Evolutionary conservation across 1,140 invertebrate genomes (phyloP).

Genomic region (Aphelenchoides fujianensis): DNA sequence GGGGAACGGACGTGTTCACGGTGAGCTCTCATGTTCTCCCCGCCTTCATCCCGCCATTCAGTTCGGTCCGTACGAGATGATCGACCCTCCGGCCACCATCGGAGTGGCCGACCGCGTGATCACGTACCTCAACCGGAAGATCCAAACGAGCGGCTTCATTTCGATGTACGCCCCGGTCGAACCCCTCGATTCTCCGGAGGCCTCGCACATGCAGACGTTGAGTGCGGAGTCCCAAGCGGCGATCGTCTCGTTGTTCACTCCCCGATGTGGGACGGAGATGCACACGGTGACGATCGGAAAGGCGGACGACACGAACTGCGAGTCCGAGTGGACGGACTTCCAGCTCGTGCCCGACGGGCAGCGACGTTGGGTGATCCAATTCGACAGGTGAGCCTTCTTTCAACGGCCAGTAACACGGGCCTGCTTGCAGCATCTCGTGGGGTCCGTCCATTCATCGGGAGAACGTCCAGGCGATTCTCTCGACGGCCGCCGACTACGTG

Average conservation of each 20-base stretch:
- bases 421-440: neutral
- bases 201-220: constrained; percentile 4
- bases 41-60: neutral
- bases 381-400: constrained; percentile 8
- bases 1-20: neutral
- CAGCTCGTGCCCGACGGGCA: neutral
- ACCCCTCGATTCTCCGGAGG: neutral
- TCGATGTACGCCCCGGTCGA: neutral
- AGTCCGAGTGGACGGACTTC: constrained; percentile 1
- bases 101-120: neutral
- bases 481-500: constrained; percentile 10
- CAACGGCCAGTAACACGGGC: neutral
- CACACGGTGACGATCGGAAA: constrained; percentile 8
- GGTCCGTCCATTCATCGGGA: neutral
- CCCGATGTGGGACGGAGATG: neutral
- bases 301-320: constrained; percentile 7
- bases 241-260: constrained; percentile 12
- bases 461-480: constrained; percentile 1
- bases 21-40: neutral
- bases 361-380: neutral
- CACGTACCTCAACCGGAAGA: neutral
- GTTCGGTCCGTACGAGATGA: constrained; percentile 5
- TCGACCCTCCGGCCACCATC: neutral
- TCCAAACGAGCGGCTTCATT: neutral
- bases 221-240: neutral